phyloP scores from a whole-genome alignment of 2,797 vertebrate species.

The Pempheris klunzingeri region DNA sequence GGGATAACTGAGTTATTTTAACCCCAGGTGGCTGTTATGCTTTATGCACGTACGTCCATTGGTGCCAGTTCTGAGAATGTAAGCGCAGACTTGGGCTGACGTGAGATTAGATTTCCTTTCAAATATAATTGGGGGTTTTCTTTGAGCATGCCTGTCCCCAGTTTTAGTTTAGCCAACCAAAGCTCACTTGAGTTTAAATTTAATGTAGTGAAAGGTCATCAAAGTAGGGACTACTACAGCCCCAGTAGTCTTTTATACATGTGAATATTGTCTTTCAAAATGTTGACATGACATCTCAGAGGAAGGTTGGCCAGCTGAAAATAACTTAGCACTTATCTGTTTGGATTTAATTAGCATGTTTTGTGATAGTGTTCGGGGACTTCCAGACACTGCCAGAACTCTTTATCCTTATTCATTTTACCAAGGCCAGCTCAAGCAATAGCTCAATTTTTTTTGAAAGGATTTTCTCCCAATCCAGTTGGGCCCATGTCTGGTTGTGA shows the following conservation, averaged over 20 bases:
- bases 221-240: constrained; percentile 20
- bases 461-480: constrained; percentile 38
- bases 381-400: constrained; percentile 5
- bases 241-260: constrained; percentile 6
- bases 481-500: constrained; percentile 47
- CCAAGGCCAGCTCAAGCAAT: constrained; percentile 37
- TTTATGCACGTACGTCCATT: constrained; percentile 56
- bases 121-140: constrained; percentile 42
- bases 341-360: constrained; percentile 9
- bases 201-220: constrained; percentile 2
- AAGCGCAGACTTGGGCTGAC: constrained; percentile 56
- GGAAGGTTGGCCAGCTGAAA: constrained; percentile 6
- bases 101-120: constrained; percentile 60
- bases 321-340: not conserved
- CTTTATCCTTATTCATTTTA: constrained; percentile 20
- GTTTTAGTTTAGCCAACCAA: constrained; percentile 11
- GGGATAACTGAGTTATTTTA: constrained; percentile 29
- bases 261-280: constrained; percentile 5
- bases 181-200: constrained; percentile 11
- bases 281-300: constrained; percentile 17
- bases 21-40: constrained; percentile 50
- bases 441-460: constrained; percentile 40
- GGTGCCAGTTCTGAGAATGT: constrained; percentile 44
- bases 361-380: not conserved
- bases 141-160: constrained; percentile 44